phyloP scores from a whole-genome alignment of 2,113 vertebrate genomes.

The Crocuta crocuta region DNA sequence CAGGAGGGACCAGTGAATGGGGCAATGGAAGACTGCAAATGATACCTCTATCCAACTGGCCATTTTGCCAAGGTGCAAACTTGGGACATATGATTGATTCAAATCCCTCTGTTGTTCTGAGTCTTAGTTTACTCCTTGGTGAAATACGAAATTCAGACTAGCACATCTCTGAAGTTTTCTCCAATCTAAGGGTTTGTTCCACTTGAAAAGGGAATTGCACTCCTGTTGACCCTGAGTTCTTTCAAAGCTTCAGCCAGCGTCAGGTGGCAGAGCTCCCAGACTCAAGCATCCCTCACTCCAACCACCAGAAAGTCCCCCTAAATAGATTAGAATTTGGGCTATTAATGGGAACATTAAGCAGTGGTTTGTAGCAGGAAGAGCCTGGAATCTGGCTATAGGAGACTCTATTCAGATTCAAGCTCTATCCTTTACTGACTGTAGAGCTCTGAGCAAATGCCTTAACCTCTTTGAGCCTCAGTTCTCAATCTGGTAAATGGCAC shows the following conservation, averaged over 20 bases:
- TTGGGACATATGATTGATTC: rapidly evolving
- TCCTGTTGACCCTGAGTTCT: neutral
- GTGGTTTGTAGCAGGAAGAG: neutral
- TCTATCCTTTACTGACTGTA: neutral
- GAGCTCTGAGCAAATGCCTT: neutral
- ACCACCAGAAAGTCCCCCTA: rapidly evolving
- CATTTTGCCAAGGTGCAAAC: neutral
- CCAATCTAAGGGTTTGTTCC: neutral
- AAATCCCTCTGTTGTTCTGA: neutral
- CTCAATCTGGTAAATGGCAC: neutral
- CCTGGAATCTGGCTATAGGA: neutral
- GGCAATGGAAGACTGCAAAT: too few species aligned
- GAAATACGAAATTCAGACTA: neutral
- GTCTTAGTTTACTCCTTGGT: neutral
- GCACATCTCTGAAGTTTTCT: neutral
- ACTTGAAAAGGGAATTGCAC: neutral
- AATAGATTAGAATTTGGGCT: too few species aligned
- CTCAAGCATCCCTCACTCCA: neutral
- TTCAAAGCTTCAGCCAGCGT: neutral
- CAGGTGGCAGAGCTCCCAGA: neutral
- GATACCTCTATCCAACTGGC: rapidly evolving
- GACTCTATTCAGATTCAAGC: neutral
- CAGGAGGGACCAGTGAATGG: rapidly evolving
- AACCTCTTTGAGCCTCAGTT: neutral
- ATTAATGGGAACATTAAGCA: neutral